Base-by-base conservation (phyloP, 2,888 invertebrate genomes). In the Luperina testacea region DNA sequence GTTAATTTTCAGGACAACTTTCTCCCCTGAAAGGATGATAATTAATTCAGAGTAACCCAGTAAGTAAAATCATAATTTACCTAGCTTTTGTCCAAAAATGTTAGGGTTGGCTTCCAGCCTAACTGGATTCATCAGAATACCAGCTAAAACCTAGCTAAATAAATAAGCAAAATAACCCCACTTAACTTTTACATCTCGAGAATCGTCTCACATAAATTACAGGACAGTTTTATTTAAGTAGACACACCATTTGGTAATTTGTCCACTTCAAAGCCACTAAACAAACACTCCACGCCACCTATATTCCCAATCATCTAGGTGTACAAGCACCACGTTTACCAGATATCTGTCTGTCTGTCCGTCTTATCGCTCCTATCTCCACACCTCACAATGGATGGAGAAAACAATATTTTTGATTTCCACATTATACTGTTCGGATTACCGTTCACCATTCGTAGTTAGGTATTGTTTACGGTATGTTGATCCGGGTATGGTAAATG, bases 261-360 rank as follows among this genome's bases (percentile, higher is more conserved):
- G 38, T 38, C 48, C 48, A 77, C 15, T 48, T 75, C 2, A 11
- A 32, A 57, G 15, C 24, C 48, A 64, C 51, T 2, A 78, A 69
- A 74, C 53, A 48, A 87, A 72, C 24, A 72, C 15, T 94, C 94
- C 84, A 93, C 45, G 0, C 27, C 38, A 79, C 77, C 77, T 78
- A 4, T 82, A 90, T 88, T 92, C 70, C 74, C 93, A 94, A 91
- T 92, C 92, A 91, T 86, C 93, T 92, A 92, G 91, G 92, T 91
- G 93, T 92, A 93, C 92, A 89, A 90, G 90, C 91, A 92, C 88
- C 90, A 89, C 92, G 94, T 95, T 95, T 94, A 94, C 95, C 91
- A 95, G 94, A 94, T 92, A 92, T 94, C 94, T 92, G 95, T 95
- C 95, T 88, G 93, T 93, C 94, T 93, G 94, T 95, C 94, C 84